Conservation (phyloP, 37 sponge, comb jelly and placozoan genomes). For the Ephydatia muelleri region DNA sequence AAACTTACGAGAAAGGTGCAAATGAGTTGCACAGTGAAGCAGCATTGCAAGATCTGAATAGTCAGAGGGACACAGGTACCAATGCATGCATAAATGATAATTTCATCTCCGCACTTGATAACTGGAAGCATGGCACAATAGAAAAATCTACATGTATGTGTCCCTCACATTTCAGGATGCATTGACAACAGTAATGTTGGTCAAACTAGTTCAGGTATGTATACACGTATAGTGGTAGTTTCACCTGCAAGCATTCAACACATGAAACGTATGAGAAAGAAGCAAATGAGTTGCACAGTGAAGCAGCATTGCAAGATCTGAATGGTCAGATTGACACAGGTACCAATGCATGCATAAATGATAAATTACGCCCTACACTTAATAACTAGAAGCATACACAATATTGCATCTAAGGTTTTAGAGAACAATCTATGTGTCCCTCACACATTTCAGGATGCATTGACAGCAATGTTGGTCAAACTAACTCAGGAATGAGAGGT, state of each 20-base stretch:
- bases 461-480: slow-evolving; percentile 1
- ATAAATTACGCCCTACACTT: neutral
- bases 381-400: slow-evolving; percentile 1
- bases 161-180: neutral
- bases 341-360: neutral
- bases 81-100: neutral
- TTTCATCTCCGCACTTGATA: neutral
- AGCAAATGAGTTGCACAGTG: slow-evolving; percentile 1
- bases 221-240: neutral
- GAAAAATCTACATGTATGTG: neutral
- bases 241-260: neutral
- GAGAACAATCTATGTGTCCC: neutral
- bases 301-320: neutral
- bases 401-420: neutral
- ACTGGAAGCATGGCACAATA: neutral
- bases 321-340: neutral
- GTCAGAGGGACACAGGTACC: neutral
- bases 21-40: neutral
- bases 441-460: slow-evolving; percentile 1
- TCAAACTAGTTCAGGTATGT: neutral
- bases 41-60: neutral
- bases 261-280: neutral
- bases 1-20: slow-evolving; percentile 1
- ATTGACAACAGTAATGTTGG: neutral
- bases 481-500: neutral